phyloP scores from a whole-genome alignment of 1,140 invertebrate species.

The Drosophila simulans region DNA sequence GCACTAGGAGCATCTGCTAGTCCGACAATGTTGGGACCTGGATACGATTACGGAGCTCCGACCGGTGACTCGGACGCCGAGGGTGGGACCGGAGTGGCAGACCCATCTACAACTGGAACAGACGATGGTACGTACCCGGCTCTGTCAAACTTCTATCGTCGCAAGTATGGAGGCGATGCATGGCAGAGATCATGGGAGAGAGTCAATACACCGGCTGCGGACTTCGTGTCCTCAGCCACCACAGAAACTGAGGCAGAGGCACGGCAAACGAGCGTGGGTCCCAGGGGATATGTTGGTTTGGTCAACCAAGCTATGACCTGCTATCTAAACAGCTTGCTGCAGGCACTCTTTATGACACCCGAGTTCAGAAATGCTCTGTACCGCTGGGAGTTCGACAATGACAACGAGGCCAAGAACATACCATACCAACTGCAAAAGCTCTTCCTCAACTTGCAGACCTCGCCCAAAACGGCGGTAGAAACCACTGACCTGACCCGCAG shows the following conservation, averaged over 20 bases:
- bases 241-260: slow-evolving; percentile 44
- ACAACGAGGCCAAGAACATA: slow-evolving; percentile 90
- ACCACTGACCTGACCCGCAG: slow-evolving; percentile 95
- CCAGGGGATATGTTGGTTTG: slow-evolving; percentile 91
- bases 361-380: slow-evolving; percentile 97
- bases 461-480: slow-evolving; percentile 90
- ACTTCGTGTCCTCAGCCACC: slow-evolving; percentile 49
- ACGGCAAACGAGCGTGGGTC: slow-evolving; percentile 29
- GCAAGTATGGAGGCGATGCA: slow-evolving; percentile 59
- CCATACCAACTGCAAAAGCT: slow-evolving; percentile 95
- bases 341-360: slow-evolving; percentile 97
- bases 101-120: not conserved
- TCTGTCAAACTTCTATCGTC: slow-evolving; percentile 50
- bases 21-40: slow-evolving; percentile 81
- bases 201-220: slow-evolving; percentile 16
- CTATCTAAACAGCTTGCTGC: slow-evolving; percentile 95
- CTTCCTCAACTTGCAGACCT: slow-evolving; percentile 95
- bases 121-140: slow-evolving; percentile 23
- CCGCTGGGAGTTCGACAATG: slow-evolving; percentile 92
- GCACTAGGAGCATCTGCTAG: slow-evolving; percentile 86
- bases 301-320: slow-evolving; percentile 98
- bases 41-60: slow-evolving; percentile 47
- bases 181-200: slow-evolving; percentile 45
- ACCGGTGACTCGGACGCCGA: slow-evolving; percentile 46
- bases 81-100: slow-evolving; percentile 14